These are phyloP conservation scores for Glaucidium brasilianum DNA, from an alignment of 2,113 vertebrate species.

Conservation along the genomic window DNA sequence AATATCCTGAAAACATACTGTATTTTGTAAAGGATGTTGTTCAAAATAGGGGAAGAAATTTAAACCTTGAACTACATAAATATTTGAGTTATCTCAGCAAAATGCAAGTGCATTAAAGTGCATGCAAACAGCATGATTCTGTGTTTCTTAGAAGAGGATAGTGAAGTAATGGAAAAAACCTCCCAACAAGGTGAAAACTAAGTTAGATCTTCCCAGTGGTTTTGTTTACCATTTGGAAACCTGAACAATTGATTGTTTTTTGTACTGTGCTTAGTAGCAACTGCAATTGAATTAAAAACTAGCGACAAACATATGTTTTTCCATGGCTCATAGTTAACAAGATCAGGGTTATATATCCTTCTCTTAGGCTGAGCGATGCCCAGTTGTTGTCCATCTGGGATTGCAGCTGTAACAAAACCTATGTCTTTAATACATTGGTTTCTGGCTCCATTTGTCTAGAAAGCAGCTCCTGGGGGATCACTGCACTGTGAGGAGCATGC, in stretches of 20 bases:
- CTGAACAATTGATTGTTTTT: background rate
- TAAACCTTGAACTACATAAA: background rate
- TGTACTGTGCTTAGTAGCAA: background rate
- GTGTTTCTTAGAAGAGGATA: background rate
- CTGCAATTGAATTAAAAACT: background rate
- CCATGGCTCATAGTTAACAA: constrained; percentile 33
- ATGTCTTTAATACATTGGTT: background rate
- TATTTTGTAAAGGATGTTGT: background rate
- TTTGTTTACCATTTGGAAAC: constrained; percentile 31
- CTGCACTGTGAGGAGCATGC: background rate
- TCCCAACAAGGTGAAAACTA: background rate
- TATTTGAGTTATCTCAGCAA: background rate
- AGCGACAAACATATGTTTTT: background rate
- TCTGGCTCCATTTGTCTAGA: background rate
- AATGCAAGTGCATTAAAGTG: background rate
- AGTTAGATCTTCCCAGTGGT: background rate
- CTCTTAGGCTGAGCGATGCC: background rate
- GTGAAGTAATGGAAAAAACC: background rate
- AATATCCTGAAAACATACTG: background rate
- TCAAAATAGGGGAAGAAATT: background rate
- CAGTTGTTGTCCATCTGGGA: background rate
- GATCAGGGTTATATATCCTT: background rate
- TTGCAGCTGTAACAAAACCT: background rate
- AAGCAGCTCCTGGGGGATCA: background rate
- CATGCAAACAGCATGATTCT: background rate